phyloP scores from a whole-genome alignment of 2,113 vertebrate genomes.

The Misgurnus anguillicaudatus region DNA sequence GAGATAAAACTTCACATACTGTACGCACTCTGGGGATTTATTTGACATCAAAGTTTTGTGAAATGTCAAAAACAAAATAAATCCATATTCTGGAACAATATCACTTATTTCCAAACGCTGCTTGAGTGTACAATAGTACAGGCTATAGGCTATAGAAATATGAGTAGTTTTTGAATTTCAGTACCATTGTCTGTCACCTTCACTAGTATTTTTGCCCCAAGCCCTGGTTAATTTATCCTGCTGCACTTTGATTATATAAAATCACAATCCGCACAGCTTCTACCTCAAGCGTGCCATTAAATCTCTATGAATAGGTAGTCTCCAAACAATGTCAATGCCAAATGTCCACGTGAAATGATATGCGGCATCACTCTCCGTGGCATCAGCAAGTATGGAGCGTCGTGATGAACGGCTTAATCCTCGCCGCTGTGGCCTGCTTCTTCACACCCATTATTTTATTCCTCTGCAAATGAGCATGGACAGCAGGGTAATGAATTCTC shows the following conservation, averaged over 20 bases:
- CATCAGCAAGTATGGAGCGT: slow-evolving; percentile 14
- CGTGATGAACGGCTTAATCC: slow-evolving; percentile 41
- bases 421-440: slow-evolving; percentile 29
- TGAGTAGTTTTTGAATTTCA: no score
- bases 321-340: slow-evolving; percentile 2
- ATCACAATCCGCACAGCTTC: background rate
- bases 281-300: background rate
- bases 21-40: no score
- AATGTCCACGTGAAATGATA: slow-evolving; percentile 25
- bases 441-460: slow-evolving; percentile 54
- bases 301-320: background rate
- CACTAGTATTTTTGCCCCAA: no score
- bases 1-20: no score
- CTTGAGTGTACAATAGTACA: no score
- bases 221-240: no score
- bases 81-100: no score
- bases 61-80: no score
- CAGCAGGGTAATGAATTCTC: slow-evolving; percentile 56
- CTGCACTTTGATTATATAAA: background rate
- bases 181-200: no score
- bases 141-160: no score
- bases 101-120: no score
- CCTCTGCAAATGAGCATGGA: slow-evolving; percentile 55
- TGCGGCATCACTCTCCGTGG: slow-evolving; percentile 30
- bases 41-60: no score